Base-by-base conservation (phyloP, 1,140 invertebrate species). In the Trialeurodes vaporariorum region DNA sequence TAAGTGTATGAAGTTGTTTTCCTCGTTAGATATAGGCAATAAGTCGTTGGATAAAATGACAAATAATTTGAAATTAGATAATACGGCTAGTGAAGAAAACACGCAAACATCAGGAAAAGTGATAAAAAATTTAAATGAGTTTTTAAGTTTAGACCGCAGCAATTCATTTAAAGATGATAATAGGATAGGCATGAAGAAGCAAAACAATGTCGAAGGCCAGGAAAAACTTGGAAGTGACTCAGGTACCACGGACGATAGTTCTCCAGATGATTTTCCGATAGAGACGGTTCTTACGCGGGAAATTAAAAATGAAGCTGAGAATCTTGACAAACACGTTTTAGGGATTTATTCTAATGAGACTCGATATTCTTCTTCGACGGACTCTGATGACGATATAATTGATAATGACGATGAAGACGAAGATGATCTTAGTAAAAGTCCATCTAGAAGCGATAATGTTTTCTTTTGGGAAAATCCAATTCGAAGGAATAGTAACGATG, bases 91-190 rank as follows among this genome's bases (percentile, higher is more conserved):
- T 9, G 34, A 49, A 49, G 17, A 49, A 9, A 17, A 5, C 34
- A 17, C 5, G 34, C 34, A 49, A 17, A 77, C 76, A 24, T 61
- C 70, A 24, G 77, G 76, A 0, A 86, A 83, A 72, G 84, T 91
- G 69, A 87, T 92, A 1, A 90, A 88, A 76, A 92, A 91, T 79
- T 80, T 92, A n/a, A 90, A 91, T 72, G 89, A 91, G 76, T 91
- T 91, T 75, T 79, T 91, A 0, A 90, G 88, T 71, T 89, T 91
- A 73, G 84, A 88, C 21, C 25, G 27, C 21, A 40, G 24, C 27
- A 58, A 24, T 59, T 58, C 27, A 23, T 68, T 63, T 25, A n/a
- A 25, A 49, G 69, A 70, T 60, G 74, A 75, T 11, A 77, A 76
- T 67, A 75, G 80, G 27, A 74, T 73, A 66, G 73, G 73, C 40